Evolutionary conservation across 2,797 vertebrate species (phyloP), one percentile per base, ranked within the genome.

Genomic region (Myotis planiceps): DNA sequence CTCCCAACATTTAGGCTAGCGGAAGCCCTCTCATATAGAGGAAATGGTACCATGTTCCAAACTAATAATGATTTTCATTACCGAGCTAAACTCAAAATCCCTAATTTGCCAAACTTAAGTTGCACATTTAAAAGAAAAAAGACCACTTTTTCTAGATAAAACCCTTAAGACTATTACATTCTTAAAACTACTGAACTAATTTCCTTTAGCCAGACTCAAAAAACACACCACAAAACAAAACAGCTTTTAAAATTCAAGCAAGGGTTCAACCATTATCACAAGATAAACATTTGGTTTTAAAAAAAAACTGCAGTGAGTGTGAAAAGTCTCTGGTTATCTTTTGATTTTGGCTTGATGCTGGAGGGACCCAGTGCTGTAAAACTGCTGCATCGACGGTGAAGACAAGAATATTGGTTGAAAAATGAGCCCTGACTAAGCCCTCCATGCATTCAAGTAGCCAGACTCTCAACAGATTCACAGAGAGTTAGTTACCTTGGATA

Each of bases 181-280:
- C 71, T 58, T 90, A 80, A 74, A 87, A 88, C 6, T 68, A 60
- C 3, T 72, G 42, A 92, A 72, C 19, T 66, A 71, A 83, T 81
- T 95, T 90, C n/a, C 69, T 91, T 82, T 75, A 65, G 66, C 3
- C 37, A 83, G 75, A 75, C n/a, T 51, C 27, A 49, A 23, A 83
- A 75, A 25, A 58, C 12, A 27, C 25, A 42, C 13, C 51, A 53
- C 51, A 53, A 53, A 53, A 53, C 8, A 53, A 63, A 74, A 39
- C 13, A 89, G 79, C 60, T 94, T 95, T 93, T 91, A 92, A 93
- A 82, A 89, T 74, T 94, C 21, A 96, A 66, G 53, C 32, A 90
- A 32, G 65, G 39, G n/a, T 78, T 91, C 15, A 91, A 71, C 74
- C 39, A 88, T 37, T 58, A 37, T 7, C 19, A 23, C 66, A 84